Evolutionary conservation across 2,888 invertebrate species (phyloP), one percentile per base, ranked within the genome.

Genomic region (Herminia tarsipennalis): DNA sequence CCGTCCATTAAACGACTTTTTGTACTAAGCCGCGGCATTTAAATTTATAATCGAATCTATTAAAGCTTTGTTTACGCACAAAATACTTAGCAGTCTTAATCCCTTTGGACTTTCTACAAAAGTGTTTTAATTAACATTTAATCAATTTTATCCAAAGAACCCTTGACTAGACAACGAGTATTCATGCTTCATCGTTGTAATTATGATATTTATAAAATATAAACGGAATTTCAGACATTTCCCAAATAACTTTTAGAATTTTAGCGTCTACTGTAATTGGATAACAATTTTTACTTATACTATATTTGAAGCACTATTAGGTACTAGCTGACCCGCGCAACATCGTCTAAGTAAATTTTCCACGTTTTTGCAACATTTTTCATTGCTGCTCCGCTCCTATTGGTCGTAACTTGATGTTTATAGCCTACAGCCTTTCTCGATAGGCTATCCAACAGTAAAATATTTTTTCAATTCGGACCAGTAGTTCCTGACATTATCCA

Each of bases 1-100:
- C 38, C 38, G 34, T 41, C 30, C 46, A 36, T 46, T 58, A 35
- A 43, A 51, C 40, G 46, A 61, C 47, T 69, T 67, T 70, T 67
- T 66, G 54, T 52, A 46, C 38, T 33, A 51, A 54, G 21, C 48
- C 28, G 34, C 52, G 33, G 48, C 57, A 70, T 68, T 67, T 70
- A 57, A 63, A 66, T 68, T 65, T 66, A 58, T 65, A 68, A 70
- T 66, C 51, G 51, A 70, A 66, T 61, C 65, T 63, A 57, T 70
- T 61, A 52, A 47, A 55, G 49, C 52, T 56, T 54, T 66, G 45
- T 62, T 39, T 51, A 41, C 41, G 36, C 43, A 33, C 40, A 42
- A 59, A 59, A 62, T 62, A 59, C 59, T 62, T 57, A 49, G 29
- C 39, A 57, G 56, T 49, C 52, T 36, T 36, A 58, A 54, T 48